Percentiles rank a stretch among this genome's conserved stretches.
phyloP scores from a whole-genome alignment of 2,113 vertebrate genomes.

The Astatotilapia flaviijosephi region DNA sequence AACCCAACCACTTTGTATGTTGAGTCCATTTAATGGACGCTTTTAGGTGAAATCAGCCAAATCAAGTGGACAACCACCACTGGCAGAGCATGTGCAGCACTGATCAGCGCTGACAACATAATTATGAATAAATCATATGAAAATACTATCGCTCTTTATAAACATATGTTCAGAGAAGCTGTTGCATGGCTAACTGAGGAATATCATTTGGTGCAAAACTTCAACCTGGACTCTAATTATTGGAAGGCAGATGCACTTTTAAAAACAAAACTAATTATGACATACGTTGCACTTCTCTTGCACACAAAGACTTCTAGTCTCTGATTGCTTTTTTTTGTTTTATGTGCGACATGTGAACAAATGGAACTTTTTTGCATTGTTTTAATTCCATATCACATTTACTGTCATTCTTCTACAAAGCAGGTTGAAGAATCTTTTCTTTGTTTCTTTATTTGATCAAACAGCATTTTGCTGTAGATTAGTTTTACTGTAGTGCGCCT shows the following conservation, averaged over 20 bases:
- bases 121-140: neutral
- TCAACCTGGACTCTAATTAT: neutral
- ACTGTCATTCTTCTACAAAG: neutral
- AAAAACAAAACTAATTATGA: neutral
- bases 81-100: neutral
- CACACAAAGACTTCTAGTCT: neutral
- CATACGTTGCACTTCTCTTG: neutral
- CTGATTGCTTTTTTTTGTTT: neutral
- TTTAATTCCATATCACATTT: neutral
- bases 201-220: neutral
- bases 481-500: neutral
- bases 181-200: neutral
- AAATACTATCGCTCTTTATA: neutral
- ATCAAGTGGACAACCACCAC: neutral
- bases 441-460: neutral
- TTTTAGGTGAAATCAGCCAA: neutral
- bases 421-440: neutral
- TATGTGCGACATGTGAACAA: neutral
- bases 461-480: neutral
- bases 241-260: neutral
- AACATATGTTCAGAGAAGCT: neutral
- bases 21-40: neutral
- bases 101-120: neutral
- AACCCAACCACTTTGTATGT: neutral
- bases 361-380: neutral